A percentile compares a stretch with the other conserved stretches of the same genome.
Evolutionary conservation across 2,113 vertebrate species (phyloP).

Genomic region (Marmota flaviventris): DNA sequence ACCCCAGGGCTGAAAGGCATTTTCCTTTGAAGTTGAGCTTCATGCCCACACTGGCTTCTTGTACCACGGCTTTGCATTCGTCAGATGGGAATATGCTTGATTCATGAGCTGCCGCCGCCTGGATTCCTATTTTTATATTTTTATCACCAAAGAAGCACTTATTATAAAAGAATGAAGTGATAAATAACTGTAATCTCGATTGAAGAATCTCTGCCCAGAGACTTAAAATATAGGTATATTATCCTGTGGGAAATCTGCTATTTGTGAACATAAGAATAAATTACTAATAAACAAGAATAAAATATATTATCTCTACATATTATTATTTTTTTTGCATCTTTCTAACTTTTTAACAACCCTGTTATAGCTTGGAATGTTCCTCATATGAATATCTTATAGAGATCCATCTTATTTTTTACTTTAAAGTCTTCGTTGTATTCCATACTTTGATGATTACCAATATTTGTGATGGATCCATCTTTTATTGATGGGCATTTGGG

Average conservation of each 20-base stretch:
- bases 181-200: background rate
- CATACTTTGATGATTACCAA: background rate
- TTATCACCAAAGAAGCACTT: background rate
- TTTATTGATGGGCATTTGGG: background rate
- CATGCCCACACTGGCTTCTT: background rate
- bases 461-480: background rate
- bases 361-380: background rate
- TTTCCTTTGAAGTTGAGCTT: background rate
- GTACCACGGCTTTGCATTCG: background rate
- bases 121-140: background rate
- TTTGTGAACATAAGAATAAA: background rate
- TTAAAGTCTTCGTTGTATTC: background rate
- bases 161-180: background rate
- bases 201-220: background rate
- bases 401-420: background rate
- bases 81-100: background rate
- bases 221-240: background rate
- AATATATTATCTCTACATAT: background rate
- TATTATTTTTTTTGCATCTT: background rate
- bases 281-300: background rate
- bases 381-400: background rate
- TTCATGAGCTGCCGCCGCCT: background rate
- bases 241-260: background rate
- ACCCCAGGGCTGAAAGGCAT: background rate
- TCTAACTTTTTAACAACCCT: background rate